Conservation (phyloP, 2,113 vertebrate species). For the Tretioscincus oriximinensis region DNA sequence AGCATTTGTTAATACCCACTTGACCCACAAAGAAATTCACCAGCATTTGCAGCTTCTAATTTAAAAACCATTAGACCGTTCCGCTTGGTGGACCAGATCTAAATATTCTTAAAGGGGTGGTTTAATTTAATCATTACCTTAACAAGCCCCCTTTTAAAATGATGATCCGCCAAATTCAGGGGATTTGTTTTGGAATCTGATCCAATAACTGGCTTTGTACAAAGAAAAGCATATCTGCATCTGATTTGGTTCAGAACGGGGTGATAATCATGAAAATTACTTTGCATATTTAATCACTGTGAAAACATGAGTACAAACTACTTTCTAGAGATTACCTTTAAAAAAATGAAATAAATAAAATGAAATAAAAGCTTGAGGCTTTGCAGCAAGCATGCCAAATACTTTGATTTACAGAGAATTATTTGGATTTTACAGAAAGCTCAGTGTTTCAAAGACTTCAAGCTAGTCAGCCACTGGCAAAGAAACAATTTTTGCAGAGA, state of each 20-base stretch:
- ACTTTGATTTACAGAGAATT: constrained; percentile 77
- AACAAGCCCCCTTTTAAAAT: constrained; percentile 95
- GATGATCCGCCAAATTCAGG: constrained; percentile 89
- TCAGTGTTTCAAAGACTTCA: constrained; percentile 72
- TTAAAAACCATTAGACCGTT: constrained; percentile 92
- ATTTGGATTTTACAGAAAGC: constrained; percentile 73
- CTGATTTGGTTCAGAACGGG: constrained; percentile 80
- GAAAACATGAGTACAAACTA: constrained; percentile 79
- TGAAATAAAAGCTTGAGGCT: constrained; percentile 62
- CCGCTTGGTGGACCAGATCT: constrained; percentile 91
- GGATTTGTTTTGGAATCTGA: constrained; percentile 96
- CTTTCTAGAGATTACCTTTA: constrained; percentile 83
- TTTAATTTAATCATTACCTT: constrained; percentile 98
- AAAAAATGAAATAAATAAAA: constrained; percentile 39
- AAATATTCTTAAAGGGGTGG: constrained; percentile 97
- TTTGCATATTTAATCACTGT: constrained; percentile 88
- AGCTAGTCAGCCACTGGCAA: constrained; percentile 61
- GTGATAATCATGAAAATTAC: constrained; percentile 85
- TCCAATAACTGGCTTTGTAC: constrained; percentile 84
- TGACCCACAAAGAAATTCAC: constrained; percentile 82
- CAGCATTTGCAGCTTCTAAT: constrained; percentile 80
- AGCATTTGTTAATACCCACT: constrained; percentile 84
- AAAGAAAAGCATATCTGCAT: constrained; percentile 79
- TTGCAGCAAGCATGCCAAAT: constrained; percentile 75
- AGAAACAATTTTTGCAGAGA: constrained; percentile 50